These are phyloP conservation scores for Drosophila koepferae DNA, from an alignment of 2,888 invertebrate genomes.

Conservation along the genomic window DNA sequence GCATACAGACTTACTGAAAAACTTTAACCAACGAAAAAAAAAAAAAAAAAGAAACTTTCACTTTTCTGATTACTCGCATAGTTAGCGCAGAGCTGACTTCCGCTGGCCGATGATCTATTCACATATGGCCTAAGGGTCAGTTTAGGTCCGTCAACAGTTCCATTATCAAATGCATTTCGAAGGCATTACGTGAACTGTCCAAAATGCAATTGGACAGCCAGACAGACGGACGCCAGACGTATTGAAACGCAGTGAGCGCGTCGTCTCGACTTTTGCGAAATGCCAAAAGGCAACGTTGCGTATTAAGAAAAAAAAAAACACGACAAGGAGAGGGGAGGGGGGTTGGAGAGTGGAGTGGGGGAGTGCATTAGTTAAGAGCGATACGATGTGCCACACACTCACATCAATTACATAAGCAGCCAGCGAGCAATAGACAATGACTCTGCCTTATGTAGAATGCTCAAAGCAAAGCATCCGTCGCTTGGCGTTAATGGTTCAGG, in stretches of 20 bases:
- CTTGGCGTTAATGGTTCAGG: constrained; percentile 44
- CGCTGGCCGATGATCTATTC: background rate
- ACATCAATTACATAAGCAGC: constrained; percentile 61
- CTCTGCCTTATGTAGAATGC: constrained; percentile 36
- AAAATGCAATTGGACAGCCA: constrained; percentile 24
- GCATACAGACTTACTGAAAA: too few species aligned
- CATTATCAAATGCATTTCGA: constrained; percentile 54
- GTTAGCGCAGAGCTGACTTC: background rate
- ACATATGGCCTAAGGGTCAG: constrained; percentile 1
- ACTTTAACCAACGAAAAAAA: background rate
- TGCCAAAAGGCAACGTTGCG: constrained; percentile 61
- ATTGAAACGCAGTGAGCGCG: constrained; percentile 46
- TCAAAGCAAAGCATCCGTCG: constrained; percentile 58
- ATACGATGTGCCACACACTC: constrained; percentile 48
- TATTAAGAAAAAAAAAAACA: constrained; percentile 16
- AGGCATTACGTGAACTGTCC: constrained; percentile 50
- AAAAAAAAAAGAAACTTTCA: background rate
- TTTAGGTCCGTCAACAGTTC: constrained; percentile 14
- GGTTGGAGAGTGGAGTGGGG: background rate
- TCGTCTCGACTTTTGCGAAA: constrained; percentile 51
- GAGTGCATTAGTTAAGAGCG: constrained; percentile 1
- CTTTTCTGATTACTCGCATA: background rate
- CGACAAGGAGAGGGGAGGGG: background rate
- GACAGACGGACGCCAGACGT: background rate
- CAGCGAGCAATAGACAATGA: constrained; percentile 60